Percentiles rank a stretch among this genome's conserved stretches.
Evolutionary conservation across 2,888 invertebrate species (phyloP).

Genomic region (Agrochola lychnidis): DNA sequence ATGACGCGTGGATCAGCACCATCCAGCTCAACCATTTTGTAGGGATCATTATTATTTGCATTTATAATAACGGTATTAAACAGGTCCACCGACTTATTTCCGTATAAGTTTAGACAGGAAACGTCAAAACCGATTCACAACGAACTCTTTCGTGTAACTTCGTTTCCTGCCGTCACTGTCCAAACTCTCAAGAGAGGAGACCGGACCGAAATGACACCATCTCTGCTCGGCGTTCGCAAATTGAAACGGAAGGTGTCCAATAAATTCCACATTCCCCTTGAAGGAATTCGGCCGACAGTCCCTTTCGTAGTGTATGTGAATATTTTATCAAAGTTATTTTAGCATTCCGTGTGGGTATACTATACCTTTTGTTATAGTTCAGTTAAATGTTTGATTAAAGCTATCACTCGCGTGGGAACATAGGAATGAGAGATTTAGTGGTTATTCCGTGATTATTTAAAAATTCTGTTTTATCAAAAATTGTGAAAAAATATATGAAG

Average conservation of each 20-base stretch:
- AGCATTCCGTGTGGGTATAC: slow-evolving; percentile 65
- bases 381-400: slow-evolving; percentile 59
- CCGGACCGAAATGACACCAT: slow-evolving; percentile 74
- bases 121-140: slow-evolving; percentile 11
- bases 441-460: neutral
- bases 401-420: slow-evolving; percentile 41
- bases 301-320: slow-evolving; percentile 79
- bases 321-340: slow-evolving; percentile 79
- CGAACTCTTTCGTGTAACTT: slow-evolving; percentile 42
- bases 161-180: slow-evolving; percentile 50
- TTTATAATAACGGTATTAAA: neutral
- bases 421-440: slow-evolving; percentile 4
- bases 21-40: no score
- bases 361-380: slow-evolving; percentile 59
- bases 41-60: neutral
- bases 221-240: slow-evolving; percentile 79
- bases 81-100: neutral
- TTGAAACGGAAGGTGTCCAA: slow-evolving; percentile 88
- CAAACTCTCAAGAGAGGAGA: slow-evolving; percentile 59
- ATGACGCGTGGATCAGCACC: no score
- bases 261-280: slow-evolving; percentile 82
- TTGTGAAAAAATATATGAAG: neutral
- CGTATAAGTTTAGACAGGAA: slow-evolving; percentile 4
- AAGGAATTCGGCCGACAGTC: slow-evolving; percentile 79
- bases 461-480: neutral